Evolutionary conservation across 37 sponge, comb jelly and placozoan species (phyloP), one percentile per base, ranked within the genome.

Genomic region (Halichondria panicea): DNA sequence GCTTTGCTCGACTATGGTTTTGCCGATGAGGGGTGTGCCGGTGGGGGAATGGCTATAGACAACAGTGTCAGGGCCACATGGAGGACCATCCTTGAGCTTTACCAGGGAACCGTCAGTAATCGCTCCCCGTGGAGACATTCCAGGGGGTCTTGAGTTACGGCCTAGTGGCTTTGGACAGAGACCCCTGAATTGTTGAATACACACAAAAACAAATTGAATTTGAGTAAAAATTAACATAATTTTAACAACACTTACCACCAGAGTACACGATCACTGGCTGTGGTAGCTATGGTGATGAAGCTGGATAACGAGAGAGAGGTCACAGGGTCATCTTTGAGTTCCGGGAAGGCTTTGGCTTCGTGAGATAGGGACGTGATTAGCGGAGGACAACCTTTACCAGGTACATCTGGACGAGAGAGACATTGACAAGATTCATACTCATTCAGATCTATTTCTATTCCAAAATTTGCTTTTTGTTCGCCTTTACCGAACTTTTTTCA

Each of bases 211-310:
- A 57, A 34, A 5, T 1, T 12, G 56, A 13, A 53, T 5, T 67
- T 43, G 45, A 43, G 4, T 41, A 13, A 2, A 3, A 4, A 48
- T 11, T 53, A 53, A 28, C 52, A 53, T 33, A 50, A 34, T 7
- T 22, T 58, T 21, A 58, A 11, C 21, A n/a, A 44, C 0, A 67
- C 88, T 79, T 60, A 92, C 92, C 92, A 92, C 92, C 92, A 92
- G 55, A 58, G 83, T 11, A 87, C 84, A 48, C 41, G 54, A 35
- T 88, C 92, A 36, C 77, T 55, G 1, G 8, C 37, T 4, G 88
- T 87, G 42, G 68, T 63, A 28, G 75, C 88, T 5, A 36, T 33
- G 11, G 88, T 83, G 54, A 87, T 32, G 75, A 92, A 87, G 66
- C 83, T 88, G 28, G 84, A 77, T 7, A 87, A 84, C 41, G 73